Conservation (phyloP, 92 coral and sea anemone genomes). For the Porites divaricata region DNA sequence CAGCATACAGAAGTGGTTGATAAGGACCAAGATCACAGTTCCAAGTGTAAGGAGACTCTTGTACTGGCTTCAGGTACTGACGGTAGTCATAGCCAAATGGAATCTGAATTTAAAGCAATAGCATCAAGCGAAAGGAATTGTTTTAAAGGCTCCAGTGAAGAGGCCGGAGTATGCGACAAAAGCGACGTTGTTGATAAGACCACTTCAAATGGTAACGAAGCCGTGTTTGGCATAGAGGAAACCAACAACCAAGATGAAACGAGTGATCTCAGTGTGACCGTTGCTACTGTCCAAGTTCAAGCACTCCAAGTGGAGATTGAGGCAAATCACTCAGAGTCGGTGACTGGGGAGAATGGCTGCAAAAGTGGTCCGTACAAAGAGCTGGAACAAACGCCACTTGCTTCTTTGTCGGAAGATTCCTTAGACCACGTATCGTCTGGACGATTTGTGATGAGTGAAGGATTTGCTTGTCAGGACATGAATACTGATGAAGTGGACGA, state of each 20-base stretch:
- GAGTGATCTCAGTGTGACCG: too few species aligned
- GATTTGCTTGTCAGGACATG: constrained; percentile 6
- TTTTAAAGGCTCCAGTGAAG: not conserved
- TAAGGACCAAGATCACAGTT: not conserved
- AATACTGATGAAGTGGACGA: constrained; percentile 5
- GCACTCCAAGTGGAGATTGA: not conserved
- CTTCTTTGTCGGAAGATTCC: not conserved
- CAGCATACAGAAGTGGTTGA: not conserved
- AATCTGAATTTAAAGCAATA: not conserved
- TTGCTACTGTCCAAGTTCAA: not conserved
- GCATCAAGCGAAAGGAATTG: not conserved
- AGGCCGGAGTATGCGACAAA: not conserved
- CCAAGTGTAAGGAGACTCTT: not conserved
- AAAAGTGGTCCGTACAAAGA: not conserved
- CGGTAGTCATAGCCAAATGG: not conserved
- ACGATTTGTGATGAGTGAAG: constrained; percentile 31
- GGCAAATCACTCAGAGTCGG: not conserved
- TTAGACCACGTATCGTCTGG: not conserved
- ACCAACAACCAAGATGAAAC: not conserved
- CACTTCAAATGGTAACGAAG: not conserved
- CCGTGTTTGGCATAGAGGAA: not conserved
- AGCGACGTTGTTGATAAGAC: not conserved
- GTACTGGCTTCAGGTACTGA: not conserved
- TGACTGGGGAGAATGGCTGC: not conserved
- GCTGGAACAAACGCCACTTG: constrained; percentile 15